Evolutionary conservation across 2,888 invertebrate genomes (phyloP).

Genomic region (Blomia tropicalis): DNA sequence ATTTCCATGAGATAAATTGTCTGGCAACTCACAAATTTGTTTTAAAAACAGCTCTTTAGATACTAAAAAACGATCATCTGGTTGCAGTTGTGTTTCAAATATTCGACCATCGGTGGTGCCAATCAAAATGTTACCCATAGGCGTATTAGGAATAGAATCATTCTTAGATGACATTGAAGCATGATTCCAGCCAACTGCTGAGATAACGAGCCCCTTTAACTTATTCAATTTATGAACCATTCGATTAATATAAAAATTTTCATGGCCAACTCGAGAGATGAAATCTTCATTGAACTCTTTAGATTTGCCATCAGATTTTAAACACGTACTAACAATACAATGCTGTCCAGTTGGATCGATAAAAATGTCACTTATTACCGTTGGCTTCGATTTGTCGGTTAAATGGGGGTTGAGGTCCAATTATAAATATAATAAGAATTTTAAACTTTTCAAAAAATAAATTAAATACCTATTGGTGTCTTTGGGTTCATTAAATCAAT

Average conservation of each 20-base stretch:
- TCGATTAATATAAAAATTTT: conserved; percentile 53
- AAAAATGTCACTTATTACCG: conserved; percentile 43
- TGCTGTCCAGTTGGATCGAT: conserved; percentile 75
- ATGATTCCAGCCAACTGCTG: conserved; percentile 69
- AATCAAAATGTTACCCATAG: conserved; percentile 64
- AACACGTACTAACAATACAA: conserved; percentile 52
- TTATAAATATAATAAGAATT: conserved; percentile 41
- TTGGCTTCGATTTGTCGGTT: conserved; percentile 27
- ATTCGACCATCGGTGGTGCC: conserved; percentile 79
- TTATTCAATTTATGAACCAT: conserved; percentile 51
- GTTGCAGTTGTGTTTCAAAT: conserved; percentile 63
- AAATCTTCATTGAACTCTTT: conserved; percentile 33
- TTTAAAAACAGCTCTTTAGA: conserved; percentile 5
- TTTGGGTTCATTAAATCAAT: conserved; percentile 64
- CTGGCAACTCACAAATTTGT: background rate
- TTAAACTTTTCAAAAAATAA: conserved; percentile 33
- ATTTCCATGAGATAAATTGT: background rate
- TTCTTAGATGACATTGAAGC: conserved; percentile 37
- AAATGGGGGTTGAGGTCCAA: conserved; percentile 48
- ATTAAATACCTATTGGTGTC: conserved; percentile 38
- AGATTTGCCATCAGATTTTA: background rate
- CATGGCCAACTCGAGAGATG: conserved; percentile 41
- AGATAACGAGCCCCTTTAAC: conserved; percentile 56
- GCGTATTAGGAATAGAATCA: conserved; percentile 32
- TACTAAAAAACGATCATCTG: background rate